Percentiles rank a stretch among this genome's conserved stretches.
Conservation (phyloP, 2,888 invertebrate genomes). For the Elysia crispata region DNA sequence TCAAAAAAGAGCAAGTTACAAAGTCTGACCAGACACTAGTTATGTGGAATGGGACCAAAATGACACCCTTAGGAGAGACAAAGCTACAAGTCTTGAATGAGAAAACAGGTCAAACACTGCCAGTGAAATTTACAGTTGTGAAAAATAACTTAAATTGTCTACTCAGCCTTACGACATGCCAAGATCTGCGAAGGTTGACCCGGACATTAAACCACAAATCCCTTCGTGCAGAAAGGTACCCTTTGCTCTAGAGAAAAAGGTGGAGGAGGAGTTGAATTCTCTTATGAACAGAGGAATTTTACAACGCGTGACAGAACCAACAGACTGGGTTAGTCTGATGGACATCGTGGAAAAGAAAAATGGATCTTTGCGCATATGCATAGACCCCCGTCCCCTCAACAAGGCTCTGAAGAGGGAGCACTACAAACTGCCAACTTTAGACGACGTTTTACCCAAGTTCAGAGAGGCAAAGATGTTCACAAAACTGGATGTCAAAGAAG, state of each 20-base stretch:
- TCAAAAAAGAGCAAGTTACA: constrained; percentile 1
- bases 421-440: constrained; percentile 54
- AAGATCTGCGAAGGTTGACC: constrained; percentile 10
- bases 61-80: neutral
- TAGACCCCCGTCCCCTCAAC: constrained; percentile 53
- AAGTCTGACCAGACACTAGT: neutral
- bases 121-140: constrained; percentile 10
- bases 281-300: constrained; percentile 44
- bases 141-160: neutral
- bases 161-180: neutral
- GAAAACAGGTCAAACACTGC: neutral
- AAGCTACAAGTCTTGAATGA: neutral
- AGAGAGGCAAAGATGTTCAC: constrained; percentile 54
- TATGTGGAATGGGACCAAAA: constrained; percentile 17
- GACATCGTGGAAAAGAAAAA: constrained; percentile 38
- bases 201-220: constrained; percentile 33
- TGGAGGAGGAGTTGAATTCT: constrained; percentile 35
- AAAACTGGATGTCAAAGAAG: constrained; percentile 55
- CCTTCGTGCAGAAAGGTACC: constrained; percentile 44
- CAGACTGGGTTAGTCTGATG: constrained; percentile 54
- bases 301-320: constrained; percentile 42
- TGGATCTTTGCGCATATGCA: constrained; percentile 49
- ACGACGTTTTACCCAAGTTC: constrained; percentile 57
- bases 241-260: constrained; percentile 40
- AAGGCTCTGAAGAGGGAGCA: constrained; percentile 50